Percentiles rank a stretch among this genome's conserved stretches.
These are phyloP conservation scores for Sisyra terminalis DNA, from an alignment of 2,888 invertebrate species.

Conservation along the genomic window DNA sequence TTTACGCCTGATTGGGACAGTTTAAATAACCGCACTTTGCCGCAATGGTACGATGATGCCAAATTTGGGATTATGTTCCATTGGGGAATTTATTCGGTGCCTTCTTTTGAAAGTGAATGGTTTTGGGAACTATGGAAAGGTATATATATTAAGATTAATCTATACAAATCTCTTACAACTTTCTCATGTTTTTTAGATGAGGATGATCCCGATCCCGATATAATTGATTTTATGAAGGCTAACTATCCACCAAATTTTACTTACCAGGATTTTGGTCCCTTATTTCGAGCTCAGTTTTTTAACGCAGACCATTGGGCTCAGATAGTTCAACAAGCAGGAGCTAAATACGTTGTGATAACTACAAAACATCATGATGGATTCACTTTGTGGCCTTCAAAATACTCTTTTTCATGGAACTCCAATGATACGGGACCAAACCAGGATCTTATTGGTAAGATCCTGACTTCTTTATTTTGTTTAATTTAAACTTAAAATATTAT, in stretches of 20 bases:
- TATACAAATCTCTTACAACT: too few species aligned
- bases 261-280: conserved; percentile 80
- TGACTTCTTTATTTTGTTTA: too few species aligned
- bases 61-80: conserved; percentile 78
- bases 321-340: conserved; percentile 69
- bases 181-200: too few species aligned
- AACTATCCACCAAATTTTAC: conserved; percentile 74
- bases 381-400: conserved; percentile 64
- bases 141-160: too few species aligned
- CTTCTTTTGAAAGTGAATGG: conserved; percentile 69
- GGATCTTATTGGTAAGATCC: conserved; percentile 67
- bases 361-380: conserved; percentile 83
- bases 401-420: conserved; percentile 74
- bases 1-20: conserved; percentile 60
- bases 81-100: conserved; percentile 77
- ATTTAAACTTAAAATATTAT: too few species aligned
- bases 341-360: conserved; percentile 69
- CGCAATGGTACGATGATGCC: conserved; percentile 67
- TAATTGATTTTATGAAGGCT: conserved; percentile 62
- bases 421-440: conserved; percentile 58
- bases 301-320: conserved; percentile 71
- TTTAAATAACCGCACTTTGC: conserved; percentile 58
- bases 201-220: conserved; percentile 11
- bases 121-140: conserved; percentile 68
- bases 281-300: conserved; percentile 83